Conservation (phyloP, 2,113 vertebrate species). For the Lophura nycthemera region DNA sequence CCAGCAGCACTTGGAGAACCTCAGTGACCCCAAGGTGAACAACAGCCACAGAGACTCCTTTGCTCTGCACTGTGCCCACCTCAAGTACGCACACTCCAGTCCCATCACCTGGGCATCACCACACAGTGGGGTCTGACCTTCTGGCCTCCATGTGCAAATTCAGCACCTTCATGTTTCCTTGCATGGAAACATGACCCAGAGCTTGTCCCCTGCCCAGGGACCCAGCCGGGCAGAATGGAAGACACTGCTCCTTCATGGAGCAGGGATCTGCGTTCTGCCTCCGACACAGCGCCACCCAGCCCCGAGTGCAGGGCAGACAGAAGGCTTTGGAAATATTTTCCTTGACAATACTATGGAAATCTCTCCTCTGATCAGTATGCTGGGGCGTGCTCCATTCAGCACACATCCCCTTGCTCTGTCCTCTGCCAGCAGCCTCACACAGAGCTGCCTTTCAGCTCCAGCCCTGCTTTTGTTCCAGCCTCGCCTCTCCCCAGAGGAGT, state of each 20-base stretch:
- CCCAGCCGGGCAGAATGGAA: neutral
- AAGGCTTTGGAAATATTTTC: conserved; percentile 16
- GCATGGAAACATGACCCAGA: accelerated
- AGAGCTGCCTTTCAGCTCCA: conserved; percentile 6
- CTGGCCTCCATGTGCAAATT: accelerated
- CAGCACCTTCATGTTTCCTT: neutral
- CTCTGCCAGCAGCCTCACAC: neutral
- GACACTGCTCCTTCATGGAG: neutral
- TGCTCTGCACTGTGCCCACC: neutral
- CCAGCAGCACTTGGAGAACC: neutral
- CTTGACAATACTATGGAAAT: neutral
- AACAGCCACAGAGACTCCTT: accelerated
- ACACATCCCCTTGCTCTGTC: conserved; percentile 11
- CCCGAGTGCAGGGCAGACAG: neutral
- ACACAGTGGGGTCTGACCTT: neutral
- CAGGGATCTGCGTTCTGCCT: neutral
- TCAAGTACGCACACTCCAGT: neutral
- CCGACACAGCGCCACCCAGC: neutral
- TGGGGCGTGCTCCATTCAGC: neutral
- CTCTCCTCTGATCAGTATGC: conserved; percentile 33
- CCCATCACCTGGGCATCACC: neutral
- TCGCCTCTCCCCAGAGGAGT: neutral
- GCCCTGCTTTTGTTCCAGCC: neutral
- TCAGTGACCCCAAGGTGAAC: neutral
- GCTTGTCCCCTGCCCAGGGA: neutral